Base-by-base conservation (phyloP, 2,888 invertebrate genomes). In the Agriotes lineatus region DNA sequence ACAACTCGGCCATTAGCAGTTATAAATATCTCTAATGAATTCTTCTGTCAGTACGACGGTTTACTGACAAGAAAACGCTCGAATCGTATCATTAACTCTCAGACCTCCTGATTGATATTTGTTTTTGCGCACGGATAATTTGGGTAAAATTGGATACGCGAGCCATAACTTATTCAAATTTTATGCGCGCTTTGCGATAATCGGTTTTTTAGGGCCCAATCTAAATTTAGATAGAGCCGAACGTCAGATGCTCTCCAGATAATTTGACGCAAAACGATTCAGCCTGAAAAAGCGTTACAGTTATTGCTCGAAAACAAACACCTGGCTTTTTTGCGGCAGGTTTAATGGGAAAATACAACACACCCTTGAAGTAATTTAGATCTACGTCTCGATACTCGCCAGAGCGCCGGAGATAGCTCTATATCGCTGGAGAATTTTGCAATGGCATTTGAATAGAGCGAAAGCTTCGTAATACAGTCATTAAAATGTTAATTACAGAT, bases 1-100 rank as follows among this genome's bases (percentile, higher is more conserved):
- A 37, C 18, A 25, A 56, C 45, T 64, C 45, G 45, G 30, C 56
- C 45, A 64, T 64, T 56, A 64, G 57, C 64, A 56, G 57, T 64
- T 64, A 64, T 66, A 66, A 66, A 60, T 66, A 60, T 45, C 62
- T 48, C 16, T 67, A 67, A 67, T 67, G 57, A 67, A 67, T 67
- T 62, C 35, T 62, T 62, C 67, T 67, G 61, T 61, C 62, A 62
- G 54, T 62, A 19, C 37, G 61, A 66, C 45, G 61, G 61, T 62
- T 62, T 37, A 63, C 66, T 60, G 60, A 60, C 60, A 66, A 60
- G 60, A 52, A 66, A 60, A 52, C 54, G 52, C 30, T 33, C 65
- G 30, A 54, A 52, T 35, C 52, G 25, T 54, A 66, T 66, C 66
- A 60, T 60, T 54, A 60, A 60, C 56, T 63, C 35, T 9, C 30